Evolutionary conservation across 1,140 invertebrate genomes (phyloP).

Genomic region (Zaprionus capensis): DNA sequence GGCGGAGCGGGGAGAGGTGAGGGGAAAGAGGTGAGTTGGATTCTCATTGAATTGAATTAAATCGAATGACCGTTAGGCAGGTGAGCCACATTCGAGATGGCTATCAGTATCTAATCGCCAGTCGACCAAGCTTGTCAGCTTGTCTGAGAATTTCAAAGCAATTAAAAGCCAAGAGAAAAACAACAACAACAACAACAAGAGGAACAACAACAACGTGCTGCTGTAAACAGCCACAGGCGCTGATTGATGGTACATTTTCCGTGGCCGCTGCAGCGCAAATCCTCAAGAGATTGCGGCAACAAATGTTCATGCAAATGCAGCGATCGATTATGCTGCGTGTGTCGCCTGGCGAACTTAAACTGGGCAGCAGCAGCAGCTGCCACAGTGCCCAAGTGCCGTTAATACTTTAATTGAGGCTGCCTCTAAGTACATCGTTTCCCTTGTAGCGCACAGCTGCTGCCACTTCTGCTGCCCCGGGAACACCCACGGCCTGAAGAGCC

Average conservation of each 20-base stretch:
- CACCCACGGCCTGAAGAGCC: conserved; percentile 51
- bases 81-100: conserved; percentile 50
- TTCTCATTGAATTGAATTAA: conserved; percentile 63
- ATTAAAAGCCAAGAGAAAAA: conserved; percentile 51
- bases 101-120: conserved; percentile 54
- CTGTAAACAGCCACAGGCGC: conserved; percentile 26
- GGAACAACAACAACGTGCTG: neutral
- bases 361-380: conserved; percentile 20
- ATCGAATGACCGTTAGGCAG: conserved; percentile 67
- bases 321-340: conserved; percentile 39
- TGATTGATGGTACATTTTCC: conserved; percentile 64
- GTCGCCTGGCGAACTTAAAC: conserved; percentile 15
- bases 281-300: conserved; percentile 24
- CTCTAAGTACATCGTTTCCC: conserved; percentile 62
- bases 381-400: conserved; percentile 53
- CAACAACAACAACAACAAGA: neutral
- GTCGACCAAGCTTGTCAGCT: conserved; percentile 32
- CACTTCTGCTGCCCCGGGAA: conserved; percentile 22
- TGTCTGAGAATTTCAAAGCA: conserved; percentile 68
- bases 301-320: conserved; percentile 35
- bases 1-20: neutral
- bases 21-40: neutral
- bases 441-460: conserved; percentile 55
- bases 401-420: conserved; percentile 63
- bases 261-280: conserved; percentile 35